Base-by-base conservation (phyloP, 2,888 invertebrate genomes). In the Scelioninae gen. 2 region DNA sequence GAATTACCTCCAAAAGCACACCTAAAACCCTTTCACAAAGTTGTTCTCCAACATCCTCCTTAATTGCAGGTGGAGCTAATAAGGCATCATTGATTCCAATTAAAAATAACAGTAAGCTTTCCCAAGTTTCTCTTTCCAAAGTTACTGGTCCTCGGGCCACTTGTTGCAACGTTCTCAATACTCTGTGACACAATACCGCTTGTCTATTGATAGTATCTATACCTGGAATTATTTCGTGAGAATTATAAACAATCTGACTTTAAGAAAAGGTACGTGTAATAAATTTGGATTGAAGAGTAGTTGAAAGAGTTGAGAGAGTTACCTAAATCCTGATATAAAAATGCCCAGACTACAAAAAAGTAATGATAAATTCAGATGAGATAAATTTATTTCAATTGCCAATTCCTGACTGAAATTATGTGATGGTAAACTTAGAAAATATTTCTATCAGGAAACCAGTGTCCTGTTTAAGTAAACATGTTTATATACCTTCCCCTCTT, bases 1-100 rank as follows among this genome's bases (percentile, higher is more conserved):
- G 9, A 31, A 9, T 64, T 15, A 39, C 28, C 15, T 64, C 41
- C 86, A 98, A 95, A 60, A 98, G 89, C 31, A 97, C 97, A 77
- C 96, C 95, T 3, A 98, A 89, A 55, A 98, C 96, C 31, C 98
- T 89, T 86, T 97, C 96, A 84, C 97, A 96, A 43, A 98, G 88
- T 84, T 97, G 96, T 85, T 97, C 97, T 0, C 95, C 95, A n/a
- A 96, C 95, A 82, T 96, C 95, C 87, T 97, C 97, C 87, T 95
- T 95, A 25, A 96, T 93, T 3, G 95, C 94, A 4, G 98, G 97
- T 18, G 97, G 96, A 1, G 96, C 93, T 71, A 98, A 88, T 35
- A 98, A 88, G 6, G 96, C 95, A 78, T 97, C 94, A 82, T 97
- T 97, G 31, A 97, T 94, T 25, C 94, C 93, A 72, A 98, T 88